Evolutionary conservation across 1,140 invertebrate genomes (phyloP).

Genomic region (Hylaeus volcanicus): DNA sequence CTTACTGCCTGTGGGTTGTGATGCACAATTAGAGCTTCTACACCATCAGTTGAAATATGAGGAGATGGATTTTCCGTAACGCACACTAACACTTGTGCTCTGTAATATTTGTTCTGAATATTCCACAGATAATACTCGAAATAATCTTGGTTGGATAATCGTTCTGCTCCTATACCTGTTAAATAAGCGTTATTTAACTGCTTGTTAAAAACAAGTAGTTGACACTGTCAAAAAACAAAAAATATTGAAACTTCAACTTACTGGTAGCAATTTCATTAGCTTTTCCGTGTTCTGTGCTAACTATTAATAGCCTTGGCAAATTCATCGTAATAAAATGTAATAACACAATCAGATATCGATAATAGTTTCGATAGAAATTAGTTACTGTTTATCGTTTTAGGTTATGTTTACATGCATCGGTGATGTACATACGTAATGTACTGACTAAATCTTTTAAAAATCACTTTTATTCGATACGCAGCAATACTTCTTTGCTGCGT

Average conservation of each 20-base stretch:
- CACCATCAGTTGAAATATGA: conserved; percentile 75
- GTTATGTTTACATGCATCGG: conserved; percentile 9
- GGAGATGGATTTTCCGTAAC: conserved; percentile 77
- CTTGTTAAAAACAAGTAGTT: too few species aligned
- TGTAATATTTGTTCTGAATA: conserved; percentile 87
- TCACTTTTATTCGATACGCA: not conserved
- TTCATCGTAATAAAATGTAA: conserved; percentile 55
- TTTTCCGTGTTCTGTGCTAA: conserved; percentile 68
- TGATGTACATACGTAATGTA: not conserved
- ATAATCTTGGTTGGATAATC: conserved; percentile 71
- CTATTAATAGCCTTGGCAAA: conserved; percentile 71
- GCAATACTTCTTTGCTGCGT: not conserved
- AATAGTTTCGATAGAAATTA: not conserved
- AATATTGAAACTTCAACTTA: conserved; percentile 59
- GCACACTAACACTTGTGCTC: conserved; percentile 82
- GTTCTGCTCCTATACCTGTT: conserved; percentile 76
- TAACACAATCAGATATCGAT: not conserved
- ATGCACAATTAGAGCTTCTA: conserved; percentile 83
- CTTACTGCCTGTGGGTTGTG: conserved; percentile 82
- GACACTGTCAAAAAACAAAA: not conserved
- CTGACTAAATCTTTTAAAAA: not conserved
- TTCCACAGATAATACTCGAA: conserved; percentile 82
- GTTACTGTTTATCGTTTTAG: conserved; percentile 7
- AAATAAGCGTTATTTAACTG: conserved; percentile 59
- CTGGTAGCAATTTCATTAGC: conserved; percentile 73